These are phyloP conservation scores for Dendroctonus ponderosae DNA, from an alignment of 1,140 invertebrate species.

Conservation along the genomic window DNA sequence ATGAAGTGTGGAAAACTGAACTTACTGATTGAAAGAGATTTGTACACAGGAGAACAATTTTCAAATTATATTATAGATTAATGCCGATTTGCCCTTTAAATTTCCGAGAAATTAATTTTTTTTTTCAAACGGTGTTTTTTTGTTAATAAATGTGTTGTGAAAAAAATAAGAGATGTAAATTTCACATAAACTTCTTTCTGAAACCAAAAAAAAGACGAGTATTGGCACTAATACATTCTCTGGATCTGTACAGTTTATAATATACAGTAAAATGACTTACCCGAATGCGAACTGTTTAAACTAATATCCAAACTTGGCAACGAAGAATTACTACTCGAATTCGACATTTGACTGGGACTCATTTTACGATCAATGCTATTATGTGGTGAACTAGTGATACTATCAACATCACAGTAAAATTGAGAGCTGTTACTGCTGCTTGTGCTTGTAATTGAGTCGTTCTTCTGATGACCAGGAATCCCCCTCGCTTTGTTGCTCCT, in stretches of 20 bases:
- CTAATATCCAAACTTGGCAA: constrained; percentile 73
- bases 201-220: background rate
- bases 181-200: background rate
- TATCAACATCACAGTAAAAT: constrained; percentile 79
- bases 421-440: constrained; percentile 82
- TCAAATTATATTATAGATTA: no score
- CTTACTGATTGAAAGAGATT: no score
- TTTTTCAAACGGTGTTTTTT: no score
- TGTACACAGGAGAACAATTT: no score
- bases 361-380: constrained; percentile 74
- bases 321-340: constrained; percentile 75
- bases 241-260: no score
- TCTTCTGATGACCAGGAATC: constrained; percentile 74
- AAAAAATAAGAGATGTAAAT: background rate
- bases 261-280: constrained; percentile 1
- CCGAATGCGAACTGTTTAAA: constrained; percentile 56
- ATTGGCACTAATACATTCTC: background rate
- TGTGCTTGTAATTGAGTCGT: constrained; percentile 87
- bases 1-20: no score
- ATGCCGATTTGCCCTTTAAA: no score
- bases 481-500: constrained; percentile 49
- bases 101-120: no score
- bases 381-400: constrained; percentile 67
- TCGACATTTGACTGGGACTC: constrained; percentile 72
- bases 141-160: no score